These are phyloP conservation scores for Drosophila neocordata DNA, from an alignment of 1,140 invertebrate genomes.

Conservation along the genomic window DNA sequence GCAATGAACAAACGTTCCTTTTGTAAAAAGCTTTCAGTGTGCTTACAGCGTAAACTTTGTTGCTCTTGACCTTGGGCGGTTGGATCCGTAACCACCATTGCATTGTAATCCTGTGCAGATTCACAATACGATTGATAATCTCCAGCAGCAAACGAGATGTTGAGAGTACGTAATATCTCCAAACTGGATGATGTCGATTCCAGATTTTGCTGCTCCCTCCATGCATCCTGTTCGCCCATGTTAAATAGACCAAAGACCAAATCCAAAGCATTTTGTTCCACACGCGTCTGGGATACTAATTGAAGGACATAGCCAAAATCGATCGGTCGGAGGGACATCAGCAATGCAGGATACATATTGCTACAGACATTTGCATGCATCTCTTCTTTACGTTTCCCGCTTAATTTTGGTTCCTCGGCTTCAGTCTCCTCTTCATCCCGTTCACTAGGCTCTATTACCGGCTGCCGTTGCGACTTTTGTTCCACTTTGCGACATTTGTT, in stretches of 20 bases:
- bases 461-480: conserved; percentile 5
- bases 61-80: conserved; percentile 53
- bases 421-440: conserved; percentile 25
- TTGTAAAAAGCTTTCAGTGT: conserved; percentile 78
- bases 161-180: conserved; percentile 73
- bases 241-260: conserved; percentile 78
- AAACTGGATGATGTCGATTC: conserved; percentile 75
- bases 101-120: conserved; percentile 59
- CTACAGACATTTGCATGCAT: conserved; percentile 82
- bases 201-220: conserved; percentile 65
- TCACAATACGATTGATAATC: conserved; percentile 70
- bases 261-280: conserved; percentile 73
- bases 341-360: conserved; percentile 85
- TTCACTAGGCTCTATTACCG: conserved; percentile 2
- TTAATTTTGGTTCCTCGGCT: conserved; percentile 45
- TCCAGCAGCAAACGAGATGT: conserved; percentile 68
- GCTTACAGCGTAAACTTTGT: conserved; percentile 79
- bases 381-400: conserved; percentile 66
- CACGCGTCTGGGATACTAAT: conserved; percentile 65
- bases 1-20: conserved; percentile 73
- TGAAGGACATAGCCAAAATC: conserved; percentile 84
- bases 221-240: conserved; percentile 76
- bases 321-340: conserved; percentile 84
- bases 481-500: conserved; percentile 69
- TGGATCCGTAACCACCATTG: conserved; percentile 30